Conservation (phyloP, 2,797 vertebrate species). For the Tauraco hartlaubi region DNA sequence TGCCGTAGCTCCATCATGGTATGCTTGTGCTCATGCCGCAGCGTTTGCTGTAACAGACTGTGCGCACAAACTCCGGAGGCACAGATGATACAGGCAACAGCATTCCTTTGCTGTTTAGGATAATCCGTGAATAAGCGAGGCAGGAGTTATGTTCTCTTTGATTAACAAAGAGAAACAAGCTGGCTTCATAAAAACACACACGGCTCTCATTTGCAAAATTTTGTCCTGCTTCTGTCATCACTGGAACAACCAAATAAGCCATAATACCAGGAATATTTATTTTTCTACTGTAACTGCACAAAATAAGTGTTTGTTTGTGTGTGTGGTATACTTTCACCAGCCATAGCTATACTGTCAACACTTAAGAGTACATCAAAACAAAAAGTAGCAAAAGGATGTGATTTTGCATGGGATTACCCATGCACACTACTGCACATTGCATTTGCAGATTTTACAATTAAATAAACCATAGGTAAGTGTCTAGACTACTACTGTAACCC, state of each 20-base stretch:
- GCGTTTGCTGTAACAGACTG: neutral
- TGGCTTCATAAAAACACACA: neutral
- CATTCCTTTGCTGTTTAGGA: neutral
- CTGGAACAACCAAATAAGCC: neutral
- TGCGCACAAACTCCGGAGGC: neutral
- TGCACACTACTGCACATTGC: neutral
- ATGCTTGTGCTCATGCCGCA: neutral
- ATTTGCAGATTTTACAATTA: neutral
- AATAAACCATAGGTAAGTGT: neutral
- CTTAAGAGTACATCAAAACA: neutral
- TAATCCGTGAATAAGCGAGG: neutral
- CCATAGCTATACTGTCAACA: neutral
- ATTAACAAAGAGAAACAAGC: neutral
- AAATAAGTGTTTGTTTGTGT: neutral
- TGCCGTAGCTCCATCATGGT: neutral
- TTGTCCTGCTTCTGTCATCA: neutral
- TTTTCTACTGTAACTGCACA: neutral
- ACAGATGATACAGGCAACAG: neutral
- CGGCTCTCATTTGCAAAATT: neutral
- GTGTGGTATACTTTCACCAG: neutral
- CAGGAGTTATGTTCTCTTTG: neutral
- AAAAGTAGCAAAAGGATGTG: neutral
- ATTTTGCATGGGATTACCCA: neutral
- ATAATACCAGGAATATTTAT: neutral
- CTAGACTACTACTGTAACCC: neutral